Percentiles rank a stretch among this genome's conserved stretches.
Evolutionary conservation across 2,797 vertebrate species (phyloP).

Genomic region (Muraenolepis orangiensis): DNA sequence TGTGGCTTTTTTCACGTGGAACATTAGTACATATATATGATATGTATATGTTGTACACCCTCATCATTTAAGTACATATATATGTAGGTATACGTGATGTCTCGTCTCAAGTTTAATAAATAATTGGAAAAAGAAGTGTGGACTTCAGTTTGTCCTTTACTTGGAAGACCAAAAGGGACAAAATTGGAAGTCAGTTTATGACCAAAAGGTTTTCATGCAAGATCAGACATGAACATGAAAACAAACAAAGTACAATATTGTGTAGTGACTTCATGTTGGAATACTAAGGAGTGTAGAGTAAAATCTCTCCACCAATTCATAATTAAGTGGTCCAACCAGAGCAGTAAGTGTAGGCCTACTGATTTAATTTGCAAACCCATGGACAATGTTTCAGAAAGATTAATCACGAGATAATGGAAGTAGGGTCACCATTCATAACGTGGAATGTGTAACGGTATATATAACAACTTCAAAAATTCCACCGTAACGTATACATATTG

Average conservation of each 20-base stretch:
- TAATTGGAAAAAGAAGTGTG: background rate
- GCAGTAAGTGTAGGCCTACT: no score
- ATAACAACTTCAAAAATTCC: conserved; percentile 9
- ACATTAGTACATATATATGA: background rate
- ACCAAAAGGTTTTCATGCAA: background rate
- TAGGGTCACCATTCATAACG: no score
- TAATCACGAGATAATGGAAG: no score
- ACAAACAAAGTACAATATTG: background rate
- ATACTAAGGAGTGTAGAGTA: no score
- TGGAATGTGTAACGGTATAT: background rate
- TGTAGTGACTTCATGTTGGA: no score
- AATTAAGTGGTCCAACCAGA: no score
- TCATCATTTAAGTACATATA: background rate
- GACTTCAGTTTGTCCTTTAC: background rate
- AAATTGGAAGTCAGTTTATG: background rate
- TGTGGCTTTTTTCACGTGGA: background rate
- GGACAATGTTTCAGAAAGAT: no score
- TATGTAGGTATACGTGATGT: background rate
- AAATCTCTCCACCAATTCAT: no score
- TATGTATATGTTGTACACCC: background rate
- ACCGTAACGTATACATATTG: no score
- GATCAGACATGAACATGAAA: background rate
- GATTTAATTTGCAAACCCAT: no score
- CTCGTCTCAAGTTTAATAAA: conserved; percentile 4
- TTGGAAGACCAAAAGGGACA: background rate